phyloP scores from a whole-genome alignment of 2,888 invertebrate genomes.

The Diogma glabrata region DNA sequence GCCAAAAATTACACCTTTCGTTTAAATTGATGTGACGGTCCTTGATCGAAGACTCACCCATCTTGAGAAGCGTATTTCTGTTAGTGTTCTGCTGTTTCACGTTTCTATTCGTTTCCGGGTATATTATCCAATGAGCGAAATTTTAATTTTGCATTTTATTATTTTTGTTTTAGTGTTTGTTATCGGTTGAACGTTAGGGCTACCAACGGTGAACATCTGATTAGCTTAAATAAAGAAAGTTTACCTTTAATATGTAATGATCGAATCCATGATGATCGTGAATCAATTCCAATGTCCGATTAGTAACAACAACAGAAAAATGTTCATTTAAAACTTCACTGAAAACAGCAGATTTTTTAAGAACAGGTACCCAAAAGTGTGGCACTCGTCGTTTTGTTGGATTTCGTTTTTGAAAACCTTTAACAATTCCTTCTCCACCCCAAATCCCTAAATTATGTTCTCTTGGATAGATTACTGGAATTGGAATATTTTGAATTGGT shows the following conservation, averaged over 20 bases:
- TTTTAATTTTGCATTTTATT: too few relatives aligned
- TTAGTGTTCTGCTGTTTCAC: too few relatives aligned
- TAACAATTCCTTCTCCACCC: slow-evolving; percentile 92
- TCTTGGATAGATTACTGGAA: slow-evolving; percentile 65
- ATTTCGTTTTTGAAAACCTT: slow-evolving; percentile 66
- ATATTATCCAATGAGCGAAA: too few relatives aligned
- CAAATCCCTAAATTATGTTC: slow-evolving; percentile 80
- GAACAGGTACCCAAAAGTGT: slow-evolving; percentile 75
- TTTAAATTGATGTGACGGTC: too few relatives aligned
- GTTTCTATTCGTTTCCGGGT: too few relatives aligned
- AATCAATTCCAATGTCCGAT: slow-evolving; percentile 70
- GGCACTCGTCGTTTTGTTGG: slow-evolving; percentile 54
- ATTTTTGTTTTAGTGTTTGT: too few relatives aligned
- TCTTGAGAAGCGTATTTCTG: too few relatives aligned
- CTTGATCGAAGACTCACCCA: too few relatives aligned
- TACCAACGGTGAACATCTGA: too few relatives aligned
- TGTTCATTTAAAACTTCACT: slow-evolving; percentile 83
- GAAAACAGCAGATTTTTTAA: slow-evolving; percentile 71
- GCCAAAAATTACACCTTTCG: too few relatives aligned
- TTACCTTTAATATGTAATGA: slow-evolving; percentile 77
- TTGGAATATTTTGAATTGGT: slow-evolving; percentile 61
- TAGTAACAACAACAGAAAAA: slow-evolving; percentile 72
- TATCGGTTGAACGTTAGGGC: too few relatives aligned
- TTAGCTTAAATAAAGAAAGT: slow-evolving; percentile 14
- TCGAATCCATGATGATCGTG: slow-evolving; percentile 89